Conservation (phyloP, 2,797 vertebrate genomes). For the Danio jaintianensis region DNA sequence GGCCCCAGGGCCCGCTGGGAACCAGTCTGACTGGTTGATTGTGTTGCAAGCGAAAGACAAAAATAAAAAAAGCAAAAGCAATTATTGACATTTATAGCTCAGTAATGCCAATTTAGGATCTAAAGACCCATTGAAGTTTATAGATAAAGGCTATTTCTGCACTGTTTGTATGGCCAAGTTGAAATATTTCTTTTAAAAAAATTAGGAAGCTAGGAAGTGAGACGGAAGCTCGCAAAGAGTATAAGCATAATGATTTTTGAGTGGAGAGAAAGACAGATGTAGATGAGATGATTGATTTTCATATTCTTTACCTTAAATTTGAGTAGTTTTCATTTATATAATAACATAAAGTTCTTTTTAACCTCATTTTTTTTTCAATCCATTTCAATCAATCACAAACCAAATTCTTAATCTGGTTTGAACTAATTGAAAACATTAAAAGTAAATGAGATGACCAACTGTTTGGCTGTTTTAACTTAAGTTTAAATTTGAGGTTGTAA, state of each 20-base stretch:
- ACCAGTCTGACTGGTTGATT: conserved; percentile 78
- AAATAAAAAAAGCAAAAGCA: conserved; percentile 40
- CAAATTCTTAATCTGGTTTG: no score
- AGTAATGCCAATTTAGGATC: conserved; percentile 11
- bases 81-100: conserved; percentile 45
- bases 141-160: not conserved
- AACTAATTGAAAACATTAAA: not conserved
- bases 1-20: conserved; percentile 71
- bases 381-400: no score
- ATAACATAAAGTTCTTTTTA: not conserved
- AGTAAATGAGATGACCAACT: not conserved
- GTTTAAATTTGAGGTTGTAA: not conserved
- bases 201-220: not conserved
- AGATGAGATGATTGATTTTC: not conserved
- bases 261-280: not conserved
- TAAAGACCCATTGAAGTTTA: conserved; percentile 18
- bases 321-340: not conserved
- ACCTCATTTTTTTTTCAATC: not conserved
- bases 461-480: not conserved
- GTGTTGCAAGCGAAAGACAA: conserved; percentile 40
- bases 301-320: not conserved
- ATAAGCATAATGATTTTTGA: not conserved
- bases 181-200: conserved; percentile 10
- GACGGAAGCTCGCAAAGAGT: conserved; percentile 5
- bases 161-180: not conserved